Conservation (phyloP, 2,113 vertebrate genomes). For the Nycticorax nycticorax region DNA sequence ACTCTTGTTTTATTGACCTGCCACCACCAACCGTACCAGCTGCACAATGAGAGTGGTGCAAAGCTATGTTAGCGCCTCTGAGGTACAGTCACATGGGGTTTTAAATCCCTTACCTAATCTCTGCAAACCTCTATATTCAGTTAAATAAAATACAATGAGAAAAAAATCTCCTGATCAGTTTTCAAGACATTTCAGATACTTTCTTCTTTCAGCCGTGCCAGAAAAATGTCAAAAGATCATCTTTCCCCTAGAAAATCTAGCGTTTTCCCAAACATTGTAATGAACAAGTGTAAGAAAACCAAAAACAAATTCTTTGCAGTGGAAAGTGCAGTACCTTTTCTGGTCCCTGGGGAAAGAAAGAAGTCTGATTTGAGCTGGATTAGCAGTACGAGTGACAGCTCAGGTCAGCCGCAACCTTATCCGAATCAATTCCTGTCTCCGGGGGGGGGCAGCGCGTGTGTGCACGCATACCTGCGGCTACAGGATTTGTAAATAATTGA, state of each 20-base stretch:
- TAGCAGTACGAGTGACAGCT: constrained; percentile 1
- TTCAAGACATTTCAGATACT: not conserved
- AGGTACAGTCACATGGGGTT: not conserved
- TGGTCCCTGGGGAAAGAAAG: not conserved
- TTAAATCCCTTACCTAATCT: not conserved
- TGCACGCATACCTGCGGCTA: not conserved
- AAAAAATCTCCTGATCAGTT: not conserved
- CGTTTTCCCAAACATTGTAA: not conserved
- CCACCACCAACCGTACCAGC: not conserved
- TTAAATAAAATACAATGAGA: not conserved
- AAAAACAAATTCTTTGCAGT: not conserved
- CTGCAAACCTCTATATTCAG: not conserved
- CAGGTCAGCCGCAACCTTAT: not conserved
- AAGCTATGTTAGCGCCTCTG: not conserved
- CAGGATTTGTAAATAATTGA: constrained; percentile 55
- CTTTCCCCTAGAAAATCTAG: not conserved
- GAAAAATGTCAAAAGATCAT: not conserved
- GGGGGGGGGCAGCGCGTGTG: not conserved
- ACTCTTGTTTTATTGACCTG: not conserved
- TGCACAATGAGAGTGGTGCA: not conserved
- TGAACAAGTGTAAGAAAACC: not conserved
- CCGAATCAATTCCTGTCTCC: not conserved
- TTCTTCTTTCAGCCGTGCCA: not conserved
- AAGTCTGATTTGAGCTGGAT: constrained; percentile 25
- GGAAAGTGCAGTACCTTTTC: not conserved